Percentiles rank a stretch among this genome's conserved stretches.
phyloP scores from a whole-genome alignment of 1,140 invertebrate species.

The Eumeta japonica region DNA sequence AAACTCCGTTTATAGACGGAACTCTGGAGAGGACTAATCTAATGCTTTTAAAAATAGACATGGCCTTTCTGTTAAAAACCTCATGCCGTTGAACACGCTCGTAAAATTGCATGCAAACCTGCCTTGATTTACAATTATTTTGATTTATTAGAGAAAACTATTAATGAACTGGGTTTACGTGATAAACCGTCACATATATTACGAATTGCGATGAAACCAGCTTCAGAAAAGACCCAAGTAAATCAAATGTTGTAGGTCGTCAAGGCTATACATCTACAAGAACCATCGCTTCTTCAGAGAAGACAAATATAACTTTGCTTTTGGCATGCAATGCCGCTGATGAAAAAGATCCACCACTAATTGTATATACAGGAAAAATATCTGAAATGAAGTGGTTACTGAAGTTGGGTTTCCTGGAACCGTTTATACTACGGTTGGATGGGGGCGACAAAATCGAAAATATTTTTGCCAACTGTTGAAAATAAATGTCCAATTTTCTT shows the following conservation, averaged over 20 bases:
- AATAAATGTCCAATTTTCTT: conserved; percentile 19
- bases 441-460: conserved; percentile 21
- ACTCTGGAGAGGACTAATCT: conserved; percentile 35
- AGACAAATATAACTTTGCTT: conserved; percentile 33
- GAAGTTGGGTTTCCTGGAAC: conserved; percentile 19
- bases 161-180: conserved; percentile 15
- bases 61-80: conserved; percentile 20
- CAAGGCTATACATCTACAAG: conserved; percentile 19
- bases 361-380: conserved; percentile 23
- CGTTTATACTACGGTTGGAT: conserved; percentile 26
- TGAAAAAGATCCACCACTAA: conserved; percentile 29
- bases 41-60: conserved; percentile 18
- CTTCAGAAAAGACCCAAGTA: conserved; percentile 18
- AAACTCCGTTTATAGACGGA: conserved; percentile 29
- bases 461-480: conserved; percentile 13
- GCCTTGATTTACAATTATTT: no score
- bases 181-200: conserved; percentile 21
- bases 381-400: conserved; percentile 9
- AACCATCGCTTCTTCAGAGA: conserved; percentile 23
- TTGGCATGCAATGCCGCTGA: conserved; percentile 26
- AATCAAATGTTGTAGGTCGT: conserved; percentile 28
- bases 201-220: conserved; percentile 27
- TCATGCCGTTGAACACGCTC: conserved; percentile 22
- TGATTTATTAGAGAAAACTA: conserved; percentile 12
- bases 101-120: conserved; percentile 19